Conservation (phyloP, 2,113 vertebrate species). For the Passer montanus region DNA sequence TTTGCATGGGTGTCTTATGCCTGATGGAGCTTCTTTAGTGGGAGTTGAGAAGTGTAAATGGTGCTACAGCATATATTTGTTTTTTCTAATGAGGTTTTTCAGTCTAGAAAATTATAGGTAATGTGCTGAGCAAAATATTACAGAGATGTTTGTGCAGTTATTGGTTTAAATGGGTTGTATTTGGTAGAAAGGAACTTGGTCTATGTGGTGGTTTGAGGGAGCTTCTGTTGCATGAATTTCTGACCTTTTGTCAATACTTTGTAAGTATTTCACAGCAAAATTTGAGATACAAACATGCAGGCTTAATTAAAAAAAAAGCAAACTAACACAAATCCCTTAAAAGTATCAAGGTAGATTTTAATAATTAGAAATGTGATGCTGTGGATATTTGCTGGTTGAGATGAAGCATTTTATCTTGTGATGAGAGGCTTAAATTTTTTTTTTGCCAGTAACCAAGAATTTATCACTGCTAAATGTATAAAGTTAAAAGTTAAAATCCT, state of each 20-base stretch:
- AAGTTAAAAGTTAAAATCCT: background rate
- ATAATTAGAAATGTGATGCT: background rate
- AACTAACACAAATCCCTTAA: background rate
- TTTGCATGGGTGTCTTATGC: background rate
- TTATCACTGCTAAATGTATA: background rate
- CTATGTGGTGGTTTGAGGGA: background rate
- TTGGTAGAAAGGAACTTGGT: background rate
- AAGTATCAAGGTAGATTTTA: background rate
- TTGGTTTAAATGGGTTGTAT: background rate
- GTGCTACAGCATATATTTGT: background rate
- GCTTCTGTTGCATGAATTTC: background rate
- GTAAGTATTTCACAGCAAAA: background rate
- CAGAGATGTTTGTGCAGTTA: background rate
- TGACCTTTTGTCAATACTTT: background rate
- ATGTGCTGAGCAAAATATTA: background rate
- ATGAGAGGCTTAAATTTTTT: background rate
- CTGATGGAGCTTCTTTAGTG: background rate
- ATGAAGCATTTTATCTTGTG: background rate
- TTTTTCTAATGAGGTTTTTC: background rate
- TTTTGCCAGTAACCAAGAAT: background rate
- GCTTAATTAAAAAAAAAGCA: background rate
- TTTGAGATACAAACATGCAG: background rate
- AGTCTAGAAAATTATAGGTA: background rate
- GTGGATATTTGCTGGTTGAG: background rate
- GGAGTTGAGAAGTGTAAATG: background rate